Conservation (phyloP, 64 coral and sea anemone species). For the Astreopora myriophthalma region DNA sequence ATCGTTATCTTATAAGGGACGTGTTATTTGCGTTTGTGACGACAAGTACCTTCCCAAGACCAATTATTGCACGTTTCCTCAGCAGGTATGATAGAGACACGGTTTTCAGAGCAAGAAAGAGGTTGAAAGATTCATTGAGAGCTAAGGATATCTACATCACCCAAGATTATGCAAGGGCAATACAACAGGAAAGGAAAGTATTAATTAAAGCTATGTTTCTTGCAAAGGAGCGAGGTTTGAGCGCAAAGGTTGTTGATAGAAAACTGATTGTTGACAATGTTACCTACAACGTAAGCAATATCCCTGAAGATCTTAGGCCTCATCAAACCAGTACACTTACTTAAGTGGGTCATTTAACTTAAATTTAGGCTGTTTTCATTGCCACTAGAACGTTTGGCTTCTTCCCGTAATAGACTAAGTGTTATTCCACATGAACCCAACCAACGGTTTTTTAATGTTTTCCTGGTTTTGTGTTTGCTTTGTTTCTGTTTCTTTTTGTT, state of each 20-base stretch:
- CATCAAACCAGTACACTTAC: background rate
- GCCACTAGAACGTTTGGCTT: background rate
- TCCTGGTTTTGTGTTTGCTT: background rate
- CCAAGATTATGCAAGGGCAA: background rate
- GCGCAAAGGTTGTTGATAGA: no score
- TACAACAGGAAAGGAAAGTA: background rate
- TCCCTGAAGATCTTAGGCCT: conserved; percentile 2
- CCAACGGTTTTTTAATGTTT: background rate
- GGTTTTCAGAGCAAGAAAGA: background rate
- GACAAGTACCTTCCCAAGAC: background rate
- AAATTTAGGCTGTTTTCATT: background rate
- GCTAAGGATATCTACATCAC: background rate
- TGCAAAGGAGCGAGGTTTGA: background rate
- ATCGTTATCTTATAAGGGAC: no score
- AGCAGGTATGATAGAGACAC: background rate
- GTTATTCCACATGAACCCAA: background rate
- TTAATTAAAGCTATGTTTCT: background rate
- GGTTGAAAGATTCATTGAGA: background rate
- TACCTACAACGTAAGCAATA: background rate
- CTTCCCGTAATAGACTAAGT: background rate
- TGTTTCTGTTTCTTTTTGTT: background rate
- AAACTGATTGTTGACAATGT: background rate
- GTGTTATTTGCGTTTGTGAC: no score
- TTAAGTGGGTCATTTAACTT: background rate
- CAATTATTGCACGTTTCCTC: background rate